These are phyloP conservation scores for Myzus persicae DNA, from an alignment of 1,140 invertebrate species.

Conservation along the genomic window DNA sequence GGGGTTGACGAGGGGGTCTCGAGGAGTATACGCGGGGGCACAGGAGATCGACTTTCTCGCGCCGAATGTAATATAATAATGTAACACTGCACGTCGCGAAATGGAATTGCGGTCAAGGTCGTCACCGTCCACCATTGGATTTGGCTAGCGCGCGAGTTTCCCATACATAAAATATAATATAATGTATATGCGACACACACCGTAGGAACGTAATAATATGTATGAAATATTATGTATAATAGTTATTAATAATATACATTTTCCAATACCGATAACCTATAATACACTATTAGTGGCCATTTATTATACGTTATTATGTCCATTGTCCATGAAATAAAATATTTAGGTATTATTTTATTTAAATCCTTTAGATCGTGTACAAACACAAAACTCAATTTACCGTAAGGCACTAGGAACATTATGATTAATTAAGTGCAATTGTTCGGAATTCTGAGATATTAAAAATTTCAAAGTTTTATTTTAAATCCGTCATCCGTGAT, in stretches of 20 bases:
- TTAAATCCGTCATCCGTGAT: background rate
- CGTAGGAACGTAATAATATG: background rate
- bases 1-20: background rate
- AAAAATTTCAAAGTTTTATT: background rate
- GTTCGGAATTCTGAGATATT: background rate
- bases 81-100: background rate
- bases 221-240: background rate
- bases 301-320: too few species aligned
- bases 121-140: background rate
- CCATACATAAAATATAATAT: background rate
- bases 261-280: background rate
- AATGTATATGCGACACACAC: background rate
- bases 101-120: conserved; percentile 33
- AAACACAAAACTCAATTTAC: background rate
- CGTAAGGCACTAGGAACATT: background rate
- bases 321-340: background rate
- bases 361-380: background rate
- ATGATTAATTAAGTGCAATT: background rate
- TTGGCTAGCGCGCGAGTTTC: background rate
- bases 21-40: background rate
- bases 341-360: background rate
- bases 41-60: conserved; percentile 23
- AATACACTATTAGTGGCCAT: background rate
- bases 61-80: conserved; percentile 14
- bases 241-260: background rate